Evolutionary conservation across 2,113 vertebrate genomes (phyloP).

Genomic region (Excalfactoria chinensis): DNA sequence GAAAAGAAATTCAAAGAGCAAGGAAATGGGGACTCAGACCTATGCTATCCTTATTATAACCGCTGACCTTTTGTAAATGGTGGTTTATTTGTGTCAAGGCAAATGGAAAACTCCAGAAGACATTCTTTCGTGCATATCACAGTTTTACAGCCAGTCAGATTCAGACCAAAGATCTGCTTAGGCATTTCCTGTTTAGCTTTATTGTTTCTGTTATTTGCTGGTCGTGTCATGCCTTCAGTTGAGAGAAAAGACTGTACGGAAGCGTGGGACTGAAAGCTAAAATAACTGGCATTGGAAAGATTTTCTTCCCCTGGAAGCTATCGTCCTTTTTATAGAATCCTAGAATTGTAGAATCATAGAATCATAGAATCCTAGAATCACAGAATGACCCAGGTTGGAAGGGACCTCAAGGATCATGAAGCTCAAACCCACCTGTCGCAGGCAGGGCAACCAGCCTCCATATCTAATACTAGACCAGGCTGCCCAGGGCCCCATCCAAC

Average conservation of each 20-base stretch:
- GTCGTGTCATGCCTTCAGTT: background rate
- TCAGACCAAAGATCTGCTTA: background rate
- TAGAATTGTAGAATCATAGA: no score
- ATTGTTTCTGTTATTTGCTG: background rate
- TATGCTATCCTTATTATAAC: background rate
- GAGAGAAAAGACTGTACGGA: background rate
- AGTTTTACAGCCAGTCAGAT: background rate
- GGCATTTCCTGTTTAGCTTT: conserved; percentile 54
- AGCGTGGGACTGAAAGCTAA: background rate
- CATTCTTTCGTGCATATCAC: background rate
- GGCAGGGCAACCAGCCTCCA: no score
- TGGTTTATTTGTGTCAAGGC: background rate
- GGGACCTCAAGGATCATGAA: no score
- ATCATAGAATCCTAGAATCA: no score
- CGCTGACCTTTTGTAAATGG: background rate
- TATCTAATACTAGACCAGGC: no score
- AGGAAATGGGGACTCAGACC: background rate
- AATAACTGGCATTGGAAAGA: background rate
- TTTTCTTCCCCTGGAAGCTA: background rate
- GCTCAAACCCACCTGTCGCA: no score
- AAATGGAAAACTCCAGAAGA: background rate
- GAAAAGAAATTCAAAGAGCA: background rate
- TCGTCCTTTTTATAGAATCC: background rate
- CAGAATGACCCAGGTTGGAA: no score
- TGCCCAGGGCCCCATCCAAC: no score